Base-by-base conservation (phyloP, 2,888 invertebrate species). In the Herminia tarsipennalis region DNA sequence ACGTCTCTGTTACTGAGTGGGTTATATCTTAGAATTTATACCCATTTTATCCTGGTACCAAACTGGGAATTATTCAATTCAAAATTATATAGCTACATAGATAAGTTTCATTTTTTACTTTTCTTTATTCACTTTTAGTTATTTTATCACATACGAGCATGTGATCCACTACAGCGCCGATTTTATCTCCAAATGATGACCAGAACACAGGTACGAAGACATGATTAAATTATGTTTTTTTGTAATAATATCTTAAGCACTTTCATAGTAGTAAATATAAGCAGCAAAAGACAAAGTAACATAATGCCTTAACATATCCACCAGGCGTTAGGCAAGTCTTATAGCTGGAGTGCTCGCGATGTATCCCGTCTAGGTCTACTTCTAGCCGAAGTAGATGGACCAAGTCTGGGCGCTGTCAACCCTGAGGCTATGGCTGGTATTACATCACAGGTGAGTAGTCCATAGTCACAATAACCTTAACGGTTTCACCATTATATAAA, bases 181-280 rank as follows among this genome's bases (percentile, higher is more conserved):
- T 90, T 88, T 66, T 89, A 82, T 57, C 69, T 88, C 13, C 70
- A 76, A 4, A 81, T 84, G 80, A 90, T 91, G 89, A 87, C 82
- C 5, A 80, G 69, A 58, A 83, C 88, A 24, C 87, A 87, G 79
- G 90, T 88, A 60, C 1, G 1, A 30, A 12, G 0, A 5, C 14
- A 14, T 18, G 2, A 25, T 24, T 24, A n/a, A 24, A 8, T n/a
- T n/a, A n/a, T n/a, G n/a, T n/a, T n/a, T n/a, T n/a, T n/a, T n/a
- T n/a, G n/a, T n/a, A n/a, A n/a, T n/a, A n/a, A n/a, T n/a, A n/a
- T n/a, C n/a, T n/a, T n/a, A n/a, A n/a, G n/a, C n/a, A n/a, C n/a
- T n/a, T n/a, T n/a, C n/a, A n/a, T n/a, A n/a, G n/a, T n/a, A n/a
- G n/a, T n/a, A n/a, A n/a, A n/a, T n/a, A n/a, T n/a, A n/a, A n/a